Evolutionary conservation across 2,888 invertebrate species (phyloP), one percentile per base, ranked within the genome.

Genomic region (Eurytoma californica): DNA sequence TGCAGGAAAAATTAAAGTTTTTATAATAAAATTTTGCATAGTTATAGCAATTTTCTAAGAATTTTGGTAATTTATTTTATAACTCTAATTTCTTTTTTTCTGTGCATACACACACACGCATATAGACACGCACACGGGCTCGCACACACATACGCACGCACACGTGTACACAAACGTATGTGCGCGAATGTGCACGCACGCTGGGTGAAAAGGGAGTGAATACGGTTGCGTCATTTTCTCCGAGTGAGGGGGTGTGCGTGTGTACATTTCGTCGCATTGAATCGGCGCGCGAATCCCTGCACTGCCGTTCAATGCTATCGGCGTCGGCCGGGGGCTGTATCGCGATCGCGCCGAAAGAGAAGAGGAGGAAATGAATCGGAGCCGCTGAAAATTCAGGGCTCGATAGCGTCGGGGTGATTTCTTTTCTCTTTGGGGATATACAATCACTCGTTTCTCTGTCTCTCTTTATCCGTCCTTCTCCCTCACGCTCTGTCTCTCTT

Each of bases 181-280:
- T 24, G 24, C 24, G 24, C 24, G 49, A 2, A 3, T 1, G 49
- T 14, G 14, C 7, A 65, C 14, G 66, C 14, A 18, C 3, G 9
- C 7, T 5, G 58, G 4, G n/a, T 30, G 24, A 69, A 58, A n/a
- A 47, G 16, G n/a, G 28, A 68, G 53, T 65, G 72, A 73, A 73
- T 65, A 73, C 51, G 61, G 68, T 73, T 68, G 61, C 77, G 73
- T 72, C 67, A 70, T 76, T 79, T 67, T 58, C 18, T 66, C 53
- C 58, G 12, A 14, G 7, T 3, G 16, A 51, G 0, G 51, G 13
- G 16, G 7, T 4, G 16, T n/a, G 58, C 30, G 65, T 18, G 73
- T 39, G 63, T 61, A 53, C 55, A 77, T 77, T 77, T 80, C 77
- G 61, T 66, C 58, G 60, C 53, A 51, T 66, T 79, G 66, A 72